Base-by-base conservation (phyloP, 2,888 invertebrate species). In the Drosophila infuscata region DNA sequence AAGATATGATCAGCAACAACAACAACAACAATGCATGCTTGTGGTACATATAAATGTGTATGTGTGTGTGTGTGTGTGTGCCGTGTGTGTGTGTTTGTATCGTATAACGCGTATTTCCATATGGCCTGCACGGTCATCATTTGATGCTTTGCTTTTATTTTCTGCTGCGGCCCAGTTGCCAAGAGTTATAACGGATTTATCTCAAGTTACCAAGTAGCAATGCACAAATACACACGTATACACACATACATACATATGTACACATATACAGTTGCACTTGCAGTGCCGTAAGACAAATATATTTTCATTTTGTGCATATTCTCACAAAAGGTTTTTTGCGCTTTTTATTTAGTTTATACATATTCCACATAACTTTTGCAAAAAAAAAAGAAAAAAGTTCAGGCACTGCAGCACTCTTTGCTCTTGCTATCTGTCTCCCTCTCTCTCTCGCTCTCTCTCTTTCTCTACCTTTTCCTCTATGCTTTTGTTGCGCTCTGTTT, bases 111-210 rank as follows among this genome's bases (percentile, higher is more conserved):
- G 52, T 62, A 58, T 62, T 46, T 25, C 43, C 46, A 51, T 66
- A 52, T 62, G 64, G 82, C 64, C 80, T 82, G 70, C 29, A 60
- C 52, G 81, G 76, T 76, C 88, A 82, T 88, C 75, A 85, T 82
- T 81, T 83, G 70, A 25, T 25, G 70, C 65, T 68, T 62, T 80
- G 68, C 49, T 58, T 41, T 64, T 73, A 35, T 61, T 57, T 33
- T 56, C 46, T 48, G 57, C 51, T 58, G 32, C 70, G 70, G 76
- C 76, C 76, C 70, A 87, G 79, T 84, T 85, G 85, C 74, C 72
- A 70, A 76, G 80, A 84, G 75, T 85, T 86, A 80, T 88, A 86
- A 90, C 89, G 85, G 85, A 86, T 88, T 86, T 86, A 86, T 88
- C 89, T 86, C 83, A 90, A 82, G 85, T 86, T 86, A 82, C 85